These are phyloP conservation scores for Quadriops clusia DNA, from an alignment of 2,888 invertebrate species.

Conservation along the genomic window DNA sequence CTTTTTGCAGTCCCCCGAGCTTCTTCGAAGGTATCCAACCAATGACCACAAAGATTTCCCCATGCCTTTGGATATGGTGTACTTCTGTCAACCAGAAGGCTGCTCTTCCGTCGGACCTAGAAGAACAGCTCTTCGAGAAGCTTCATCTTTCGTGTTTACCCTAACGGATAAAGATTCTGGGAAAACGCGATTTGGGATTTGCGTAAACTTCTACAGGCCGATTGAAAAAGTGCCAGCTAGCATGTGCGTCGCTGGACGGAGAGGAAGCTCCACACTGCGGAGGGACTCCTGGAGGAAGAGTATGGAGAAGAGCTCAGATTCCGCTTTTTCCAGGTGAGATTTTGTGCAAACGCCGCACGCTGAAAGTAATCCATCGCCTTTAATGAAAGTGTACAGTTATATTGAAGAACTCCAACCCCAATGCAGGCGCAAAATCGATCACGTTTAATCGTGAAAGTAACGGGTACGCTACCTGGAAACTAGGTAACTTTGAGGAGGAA, in stretches of 20 bases:
- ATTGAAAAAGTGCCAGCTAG: constrained; percentile 50
- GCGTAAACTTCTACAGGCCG: constrained; percentile 95
- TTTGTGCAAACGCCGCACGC: no score
- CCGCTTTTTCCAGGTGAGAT: constrained; percentile 80
- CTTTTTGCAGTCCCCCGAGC: constrained; percentile 73
- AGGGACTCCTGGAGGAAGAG: constrained; percentile 86
- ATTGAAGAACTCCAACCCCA: no score
- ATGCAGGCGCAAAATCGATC: no score
- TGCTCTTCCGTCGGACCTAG: constrained; percentile 87
- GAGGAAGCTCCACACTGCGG: constrained; percentile 50
- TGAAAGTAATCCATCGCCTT: no score
- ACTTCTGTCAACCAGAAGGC: constrained; percentile 99
- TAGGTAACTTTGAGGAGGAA: no score
- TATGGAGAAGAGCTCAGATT: constrained; percentile 85
- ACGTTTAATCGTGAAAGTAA: no score
- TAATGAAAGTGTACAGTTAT: no score
- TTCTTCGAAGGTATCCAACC: constrained; percentile 87
- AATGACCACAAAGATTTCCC: constrained; percentile 96
- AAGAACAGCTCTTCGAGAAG: constrained; percentile 72
- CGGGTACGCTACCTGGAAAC: no score
- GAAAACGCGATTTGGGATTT: constrained; percentile 88
- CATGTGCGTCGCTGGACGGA: constrained; percentile 29
- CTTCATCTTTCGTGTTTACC: constrained; percentile 94
- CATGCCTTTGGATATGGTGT: constrained; percentile 94
- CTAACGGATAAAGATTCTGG: constrained; percentile 98